Evolutionary conservation across 2,888 invertebrate genomes (phyloP), one percentile per base, ranked within the genome.

Genomic region (Calliopum simillimum): DNA sequence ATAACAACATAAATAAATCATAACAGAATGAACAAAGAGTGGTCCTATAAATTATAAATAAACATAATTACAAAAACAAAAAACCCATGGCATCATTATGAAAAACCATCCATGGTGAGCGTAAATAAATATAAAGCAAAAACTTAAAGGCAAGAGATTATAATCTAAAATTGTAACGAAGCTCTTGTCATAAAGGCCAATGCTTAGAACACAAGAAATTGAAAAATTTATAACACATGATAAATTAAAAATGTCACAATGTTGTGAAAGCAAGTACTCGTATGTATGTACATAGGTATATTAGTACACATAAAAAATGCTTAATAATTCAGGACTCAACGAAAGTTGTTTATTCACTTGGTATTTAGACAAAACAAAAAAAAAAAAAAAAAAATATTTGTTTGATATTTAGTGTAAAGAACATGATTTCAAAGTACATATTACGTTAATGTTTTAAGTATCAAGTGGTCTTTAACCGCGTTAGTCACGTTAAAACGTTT

Each of bases 121-220:
- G 33, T 58, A 23, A 21, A 62, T 23, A 62, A 47, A 33, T 33
- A 33, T 33, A 33, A 47, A 47, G 14, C 14, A 33, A 33, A 49
- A 6, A 43, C 53, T 23, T n/a, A 23, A 21, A 55, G 44, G 43
- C 65, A 44, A 21, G 16, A 58, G 56, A 33, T 47, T 44, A 25
- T 65, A 41, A 55, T 67, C 67, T 67, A 67, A 49, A 59, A 67
- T 47, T 67, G 67, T 67, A 59, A 43, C 49, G 14, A n/a, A 59
- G 67, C 67, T 59, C 41, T 67, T 67, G 67, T 67, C 65, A 65
- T n/a, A 23, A 51, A 19, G 12, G 41, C 41, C 12, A 61, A 46
- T 12, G 13, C 16, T 61, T 33, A 33, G 33, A 33, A 33, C 33
- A 33, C 33, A 61, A 44, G 43, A 19, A 46, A 21, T 44, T 14